phyloP scores from a whole-genome alignment of 2,888 invertebrate genomes.

The Lumbricus terrestris region DNA sequence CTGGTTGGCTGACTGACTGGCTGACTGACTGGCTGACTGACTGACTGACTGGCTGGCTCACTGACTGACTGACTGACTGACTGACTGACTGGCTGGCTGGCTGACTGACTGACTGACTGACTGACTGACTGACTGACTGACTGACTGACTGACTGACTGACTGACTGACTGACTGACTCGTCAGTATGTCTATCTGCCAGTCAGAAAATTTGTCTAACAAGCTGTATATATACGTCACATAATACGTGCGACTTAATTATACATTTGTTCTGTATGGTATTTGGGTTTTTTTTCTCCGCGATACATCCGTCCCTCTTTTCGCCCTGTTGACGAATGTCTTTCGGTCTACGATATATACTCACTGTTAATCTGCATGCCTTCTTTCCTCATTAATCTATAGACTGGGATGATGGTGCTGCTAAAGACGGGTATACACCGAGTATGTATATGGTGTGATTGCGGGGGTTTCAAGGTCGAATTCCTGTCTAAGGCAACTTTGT shows the following conservation, averaged over 20 bases:
- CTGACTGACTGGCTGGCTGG: too few species aligned
- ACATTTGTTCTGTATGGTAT: not conserved
- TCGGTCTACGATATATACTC: not conserved
- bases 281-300: not conserved
- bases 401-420: not conserved
- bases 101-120: too few species aligned
- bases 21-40: too few species aligned
- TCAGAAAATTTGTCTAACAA: not conserved
- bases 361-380: not conserved
- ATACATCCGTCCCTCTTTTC: not conserved
- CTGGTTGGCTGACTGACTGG: too few species aligned
- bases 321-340: not conserved
- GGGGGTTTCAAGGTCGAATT: not conserved
- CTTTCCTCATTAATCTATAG: not conserved
- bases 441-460: not conserved
- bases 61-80: too few species aligned
- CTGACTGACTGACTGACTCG: too few species aligned
- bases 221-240: too few species aligned
- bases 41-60: too few species aligned
- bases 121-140: too few species aligned
- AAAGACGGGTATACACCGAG: not conserved
- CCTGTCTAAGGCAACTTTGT: not conserved
- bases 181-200: conserved; percentile 3
- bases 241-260: not conserved
- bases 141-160: not conserved